Evolutionary conservation across 2,888 invertebrate genomes (phyloP).

Genomic region (Altica lythri): DNA sequence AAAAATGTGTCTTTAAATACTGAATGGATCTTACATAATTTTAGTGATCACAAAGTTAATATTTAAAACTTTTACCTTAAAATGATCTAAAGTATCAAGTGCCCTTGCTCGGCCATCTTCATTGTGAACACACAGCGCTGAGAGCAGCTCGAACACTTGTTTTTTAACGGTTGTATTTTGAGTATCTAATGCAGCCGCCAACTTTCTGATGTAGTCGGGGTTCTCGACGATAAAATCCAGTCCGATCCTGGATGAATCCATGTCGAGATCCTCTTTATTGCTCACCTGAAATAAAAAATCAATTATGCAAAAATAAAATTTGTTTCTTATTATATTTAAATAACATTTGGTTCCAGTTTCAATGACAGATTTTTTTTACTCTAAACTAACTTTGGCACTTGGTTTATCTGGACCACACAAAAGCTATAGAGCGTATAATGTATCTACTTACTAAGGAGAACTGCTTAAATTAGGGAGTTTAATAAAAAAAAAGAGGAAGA

Average conservation of each 20-base stretch:
- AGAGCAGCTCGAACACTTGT: slow-evolving; percentile 94
- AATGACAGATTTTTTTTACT: too few relatives aligned
- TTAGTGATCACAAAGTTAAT: background rate
- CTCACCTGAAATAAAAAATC: slow-evolving; percentile 30
- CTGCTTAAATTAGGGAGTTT: too few relatives aligned
- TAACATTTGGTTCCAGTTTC: too few relatives aligned
- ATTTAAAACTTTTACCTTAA: slow-evolving; percentile 66
- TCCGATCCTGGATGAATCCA: slow-evolving; percentile 88
- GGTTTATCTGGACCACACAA: too few relatives aligned
- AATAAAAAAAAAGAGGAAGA: too few relatives aligned
- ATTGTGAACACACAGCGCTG: slow-evolving; percentile 93
- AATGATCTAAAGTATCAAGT: slow-evolving; percentile 88
- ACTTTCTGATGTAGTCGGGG: slow-evolving; percentile 87
- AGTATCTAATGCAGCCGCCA: slow-evolving; percentile 91
- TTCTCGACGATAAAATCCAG: slow-evolving; percentile 94
- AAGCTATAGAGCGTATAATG: too few relatives aligned
- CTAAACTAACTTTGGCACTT: too few relatives aligned
- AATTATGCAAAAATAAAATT: background rate
- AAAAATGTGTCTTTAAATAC: background rate
- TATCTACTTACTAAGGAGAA: too few relatives aligned
- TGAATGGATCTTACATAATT: background rate
- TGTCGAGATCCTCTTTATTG: slow-evolving; percentile 42
- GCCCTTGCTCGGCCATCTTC: slow-evolving; percentile 85
- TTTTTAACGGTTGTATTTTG: slow-evolving; percentile 91
- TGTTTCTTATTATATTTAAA: too few relatives aligned